These are phyloP conservation scores for Diabrotica virgifera DNA, from an alignment of 1,140 invertebrate species.

Conservation along the genomic window DNA sequence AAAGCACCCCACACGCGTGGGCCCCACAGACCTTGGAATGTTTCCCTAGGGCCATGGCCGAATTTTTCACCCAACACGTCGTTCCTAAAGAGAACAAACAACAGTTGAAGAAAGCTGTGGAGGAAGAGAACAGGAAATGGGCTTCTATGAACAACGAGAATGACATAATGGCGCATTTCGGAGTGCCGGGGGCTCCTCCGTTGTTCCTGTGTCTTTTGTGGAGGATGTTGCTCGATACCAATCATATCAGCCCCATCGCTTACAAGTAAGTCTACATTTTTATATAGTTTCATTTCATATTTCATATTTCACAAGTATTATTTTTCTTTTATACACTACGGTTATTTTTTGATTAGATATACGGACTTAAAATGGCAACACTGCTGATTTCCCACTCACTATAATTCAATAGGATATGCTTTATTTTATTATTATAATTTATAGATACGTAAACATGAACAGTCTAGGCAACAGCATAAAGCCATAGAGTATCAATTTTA, in stretches of 20 bases:
- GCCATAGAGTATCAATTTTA: no score
- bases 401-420: no score
- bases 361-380: no score
- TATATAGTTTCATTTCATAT: no score
- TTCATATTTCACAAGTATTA: no score
- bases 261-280: slow-evolving; percentile 75
- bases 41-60: slow-evolving; percentile 83
- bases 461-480: no score
- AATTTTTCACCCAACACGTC: slow-evolving; percentile 82
- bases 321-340: no score
- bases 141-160: slow-evolving; percentile 95
- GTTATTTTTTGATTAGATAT: no score
- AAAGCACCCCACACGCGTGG: slow-evolving; percentile 93
- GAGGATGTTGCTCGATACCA: slow-evolving; percentile 94
- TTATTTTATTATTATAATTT: no score
- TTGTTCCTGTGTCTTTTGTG: slow-evolving; percentile 90
- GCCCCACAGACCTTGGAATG: slow-evolving; percentile 87
- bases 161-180: slow-evolving; percentile 94
- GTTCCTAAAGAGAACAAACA: slow-evolving; percentile 87
- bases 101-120: slow-evolving; percentile 85
- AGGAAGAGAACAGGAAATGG: slow-evolving; percentile 95
- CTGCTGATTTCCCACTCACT: no score
- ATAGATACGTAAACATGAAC: no score
- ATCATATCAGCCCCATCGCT: slow-evolving; percentile 86
- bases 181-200: slow-evolving; percentile 81